Evolutionary conservation across 2,888 invertebrate species (phyloP).

Genomic region (Omphaloscelis lunosa): DNA sequence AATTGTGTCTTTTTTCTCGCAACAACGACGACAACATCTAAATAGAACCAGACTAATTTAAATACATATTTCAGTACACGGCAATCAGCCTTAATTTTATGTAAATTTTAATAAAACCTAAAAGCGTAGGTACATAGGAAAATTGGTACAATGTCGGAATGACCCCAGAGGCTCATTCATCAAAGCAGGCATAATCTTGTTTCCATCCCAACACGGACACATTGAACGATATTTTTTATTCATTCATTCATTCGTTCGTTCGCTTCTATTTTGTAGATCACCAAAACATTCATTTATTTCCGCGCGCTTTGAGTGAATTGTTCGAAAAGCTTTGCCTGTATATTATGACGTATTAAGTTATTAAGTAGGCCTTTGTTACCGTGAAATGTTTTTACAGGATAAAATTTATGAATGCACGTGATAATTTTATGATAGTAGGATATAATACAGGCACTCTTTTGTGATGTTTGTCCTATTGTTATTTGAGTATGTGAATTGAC

Average conservation of each 20-base stretch:
- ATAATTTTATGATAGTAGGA: slow-evolving; percentile 22
- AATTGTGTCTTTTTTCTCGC: background rate
- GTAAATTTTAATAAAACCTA: slow-evolving; percentile 63
- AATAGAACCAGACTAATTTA: slow-evolving; percentile 20
- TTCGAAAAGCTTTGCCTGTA: slow-evolving; percentile 35
- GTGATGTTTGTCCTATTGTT: slow-evolving; percentile 6
- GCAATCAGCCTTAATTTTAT: slow-evolving; percentile 58
- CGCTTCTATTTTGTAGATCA: slow-evolving; percentile 62
- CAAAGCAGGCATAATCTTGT: slow-evolving; percentile 82
- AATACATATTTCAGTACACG: slow-evolving; percentile 42
- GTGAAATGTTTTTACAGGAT: slow-evolving; percentile 27
- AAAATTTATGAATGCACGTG: slow-evolving; percentile 15
- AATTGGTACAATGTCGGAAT: slow-evolving; percentile 68
- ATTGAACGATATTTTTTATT: slow-evolving; percentile 80
- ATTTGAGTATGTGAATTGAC: slow-evolving; percentile 13
- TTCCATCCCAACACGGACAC: slow-evolving; percentile 77
- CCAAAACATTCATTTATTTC: slow-evolving; percentile 63
- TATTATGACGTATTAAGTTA: slow-evolving; percentile 49
- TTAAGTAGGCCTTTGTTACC: slow-evolving; percentile 36
- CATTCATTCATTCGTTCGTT: slow-evolving; percentile 69
- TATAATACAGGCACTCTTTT: background rate
- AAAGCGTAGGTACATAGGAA: slow-evolving; percentile 67
- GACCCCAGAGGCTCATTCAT: slow-evolving; percentile 80
- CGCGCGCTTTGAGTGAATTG: slow-evolving; percentile 54
- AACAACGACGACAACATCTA: slow-evolving; percentile 8